These are phyloP conservation scores for Nomada lathburiana DNA, from an alignment of 2,888 invertebrate species.

Conservation along the genomic window DNA sequence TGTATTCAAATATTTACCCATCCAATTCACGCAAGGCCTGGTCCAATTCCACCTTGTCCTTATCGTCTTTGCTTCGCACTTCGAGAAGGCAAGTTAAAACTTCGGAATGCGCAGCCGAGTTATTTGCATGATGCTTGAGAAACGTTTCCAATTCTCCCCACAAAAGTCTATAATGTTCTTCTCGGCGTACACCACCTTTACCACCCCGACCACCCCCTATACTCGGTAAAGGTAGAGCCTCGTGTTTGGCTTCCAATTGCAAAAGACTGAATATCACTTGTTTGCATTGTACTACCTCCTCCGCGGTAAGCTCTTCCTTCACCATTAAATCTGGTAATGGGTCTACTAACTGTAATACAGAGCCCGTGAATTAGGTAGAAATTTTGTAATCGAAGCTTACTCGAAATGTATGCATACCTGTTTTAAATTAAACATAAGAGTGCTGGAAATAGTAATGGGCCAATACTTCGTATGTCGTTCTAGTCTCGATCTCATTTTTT, in stretches of 20 bases:
- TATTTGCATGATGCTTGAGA: slow-evolving; percentile 88
- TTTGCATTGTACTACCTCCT: slow-evolving; percentile 94
- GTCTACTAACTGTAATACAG: slow-evolving; percentile 88
- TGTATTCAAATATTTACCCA: slow-evolving; percentile 82
- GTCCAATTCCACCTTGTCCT: slow-evolving; percentile 87
- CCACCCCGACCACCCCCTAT: slow-evolving; percentile 88
- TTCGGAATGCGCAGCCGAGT: slow-evolving; percentile 90
- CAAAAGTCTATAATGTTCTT: slow-evolving; percentile 96
- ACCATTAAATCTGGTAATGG: slow-evolving; percentile 92
- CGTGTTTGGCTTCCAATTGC: slow-evolving; percentile 93
- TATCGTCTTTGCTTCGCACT: slow-evolving; percentile 86
- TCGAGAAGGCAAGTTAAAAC: slow-evolving; percentile 93
- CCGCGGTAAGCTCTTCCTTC: slow-evolving; percentile 93
- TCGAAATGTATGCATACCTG: slow-evolving; percentile 81
- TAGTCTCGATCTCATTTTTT: slow-evolving; percentile 89
- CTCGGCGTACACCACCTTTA: slow-evolving; percentile 85
- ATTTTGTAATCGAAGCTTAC: neutral
- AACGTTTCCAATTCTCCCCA: slow-evolving; percentile 96
- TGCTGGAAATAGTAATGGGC: slow-evolving; percentile 95
- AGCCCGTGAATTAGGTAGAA: neutral
- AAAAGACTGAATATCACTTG: slow-evolving; percentile 93
- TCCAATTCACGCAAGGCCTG: slow-evolving; percentile 87
- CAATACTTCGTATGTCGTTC: slow-evolving; percentile 93
- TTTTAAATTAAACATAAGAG: slow-evolving; percentile 93
- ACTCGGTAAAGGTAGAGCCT: slow-evolving; percentile 90